Percentiles rank a stretch among this genome's conserved stretches.
phyloP scores from a whole-genome alignment of 2,113 vertebrate genomes.

The Pitta sordida region DNA sequence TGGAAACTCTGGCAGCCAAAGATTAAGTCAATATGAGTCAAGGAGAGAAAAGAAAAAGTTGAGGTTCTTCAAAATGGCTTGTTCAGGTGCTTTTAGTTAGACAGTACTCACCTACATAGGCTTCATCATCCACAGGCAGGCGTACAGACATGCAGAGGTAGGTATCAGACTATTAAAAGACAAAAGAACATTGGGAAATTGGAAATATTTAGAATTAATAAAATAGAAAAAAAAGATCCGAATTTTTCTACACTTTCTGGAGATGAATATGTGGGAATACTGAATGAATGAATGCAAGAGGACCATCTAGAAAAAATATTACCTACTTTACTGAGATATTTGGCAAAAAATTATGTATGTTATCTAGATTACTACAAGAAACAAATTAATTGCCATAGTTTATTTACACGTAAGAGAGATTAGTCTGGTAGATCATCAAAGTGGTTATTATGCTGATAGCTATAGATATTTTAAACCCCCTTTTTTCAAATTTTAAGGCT shows the following conservation, averaged over 20 bases:
- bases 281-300: not conserved
- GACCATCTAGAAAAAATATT: not conserved
- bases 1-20: constrained; percentile 22
- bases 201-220: not conserved
- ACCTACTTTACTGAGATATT: not conserved
- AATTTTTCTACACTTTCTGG: not conserved
- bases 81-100: not conserved
- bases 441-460: not conserved
- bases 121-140: constrained; percentile 80
- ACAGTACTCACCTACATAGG: constrained; percentile 87
- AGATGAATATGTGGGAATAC: not conserved
- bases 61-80: constrained; percentile 9
- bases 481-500: not conserved
- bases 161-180: constrained; percentile 86
- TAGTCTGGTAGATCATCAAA: not conserved
- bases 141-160: constrained; percentile 89
- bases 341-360: accelerated
- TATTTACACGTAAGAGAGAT: not conserved
- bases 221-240: not conserved
- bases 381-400: not conserved
- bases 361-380: not conserved
- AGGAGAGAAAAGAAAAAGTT: not conserved
- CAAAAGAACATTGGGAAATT: constrained; percentile 18
- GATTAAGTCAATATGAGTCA: constrained; percentile 28
- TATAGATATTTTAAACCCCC: not conserved